Base-by-base conservation (phyloP, 2,797 vertebrate species). In the Crossoptilon crossoptilon region DNA sequence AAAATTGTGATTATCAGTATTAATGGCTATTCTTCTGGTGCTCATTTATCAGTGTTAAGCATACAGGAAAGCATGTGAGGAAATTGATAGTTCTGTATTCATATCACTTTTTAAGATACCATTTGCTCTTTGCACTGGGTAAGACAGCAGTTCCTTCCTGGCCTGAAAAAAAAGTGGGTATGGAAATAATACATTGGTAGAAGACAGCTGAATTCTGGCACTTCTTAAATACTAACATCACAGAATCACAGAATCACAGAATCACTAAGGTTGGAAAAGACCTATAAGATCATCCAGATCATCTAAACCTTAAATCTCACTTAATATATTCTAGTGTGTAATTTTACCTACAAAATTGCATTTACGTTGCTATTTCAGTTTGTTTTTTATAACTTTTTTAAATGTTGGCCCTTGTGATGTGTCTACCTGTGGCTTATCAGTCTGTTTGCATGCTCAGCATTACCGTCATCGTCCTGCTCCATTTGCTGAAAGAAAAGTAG, bases 81-180 rank as follows among this genome's bases (percentile, higher is more conserved):
- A 87, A 86, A 92, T 66, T 29, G 92, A 86, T 87, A 93, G 64
- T 69, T 80, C 58, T 77, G 44, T 78, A 87, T 80, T 85, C 62
- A 33, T 66, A 72, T 73, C 75, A 80, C 31, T 83, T 83, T 44
- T 56, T 89, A 72, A 87, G 70, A 69, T 62, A 10, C 41, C 66
- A 3, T 68, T 88, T 31, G 49, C 15, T 39, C 67, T 77, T 91
- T 55, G 48, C 15, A 31, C 26, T 84, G 69, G 29, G 14, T 55
- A 58, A 66, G 41, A 46, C 62, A 87, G 18, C 16, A 80, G 7
- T 74, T 93, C 59, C 46, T 80, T 67, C 39, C 56, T 33, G 31
- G 18, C 13, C 19, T 39, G 22, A 71, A 41, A 31, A 31, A 24
- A 62, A 21, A 23, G 33, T 4, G 44, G 5, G 2, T 39, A 17